Conservation (phyloP, 2,888 invertebrate genomes). For the Drosophila koepferae region DNA sequence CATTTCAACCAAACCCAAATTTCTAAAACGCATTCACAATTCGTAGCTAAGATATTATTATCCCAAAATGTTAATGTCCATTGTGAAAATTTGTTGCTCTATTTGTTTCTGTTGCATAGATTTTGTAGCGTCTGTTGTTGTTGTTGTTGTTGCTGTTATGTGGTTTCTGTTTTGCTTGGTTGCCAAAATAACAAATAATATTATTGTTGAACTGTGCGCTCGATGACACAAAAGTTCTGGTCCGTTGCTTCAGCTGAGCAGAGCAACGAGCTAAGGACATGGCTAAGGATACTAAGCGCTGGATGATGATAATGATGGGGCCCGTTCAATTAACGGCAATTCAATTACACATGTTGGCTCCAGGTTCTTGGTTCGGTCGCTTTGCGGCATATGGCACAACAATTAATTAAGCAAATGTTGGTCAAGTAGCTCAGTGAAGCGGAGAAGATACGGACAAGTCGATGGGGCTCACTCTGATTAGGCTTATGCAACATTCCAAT, state of each 20-base stretch:
- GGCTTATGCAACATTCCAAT: conserved; percentile 68
- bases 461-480: conserved; percentile 43
- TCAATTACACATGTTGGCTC: conserved; percentile 59
- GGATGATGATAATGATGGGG: conserved; percentile 11
- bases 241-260: neutral
- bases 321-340: conserved; percentile 65
- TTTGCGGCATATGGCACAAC: conserved; percentile 53
- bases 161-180: conserved; percentile 61
- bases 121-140: neutral
- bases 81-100: conserved; percentile 10
- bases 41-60: neutral
- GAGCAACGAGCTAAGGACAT: neutral
- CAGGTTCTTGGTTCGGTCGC: conserved; percentile 4
- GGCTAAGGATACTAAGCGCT: neutral
- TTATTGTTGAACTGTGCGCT: conserved; percentile 38
- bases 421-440: conserved; percentile 15
- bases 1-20: neutral
- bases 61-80: neutral
- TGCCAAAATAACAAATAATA: conserved; percentile 60
- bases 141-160: conserved; percentile 36
- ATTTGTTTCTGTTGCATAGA: conserved; percentile 15
- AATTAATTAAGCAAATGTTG: conserved; percentile 69
- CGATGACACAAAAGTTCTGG: conserved; percentile 58
- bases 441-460: neutral
- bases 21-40: conserved; percentile 1